Evolutionary conservation across 2,797 vertebrate species (phyloP).

Genomic region (Rhabdomys pumilio): DNA sequence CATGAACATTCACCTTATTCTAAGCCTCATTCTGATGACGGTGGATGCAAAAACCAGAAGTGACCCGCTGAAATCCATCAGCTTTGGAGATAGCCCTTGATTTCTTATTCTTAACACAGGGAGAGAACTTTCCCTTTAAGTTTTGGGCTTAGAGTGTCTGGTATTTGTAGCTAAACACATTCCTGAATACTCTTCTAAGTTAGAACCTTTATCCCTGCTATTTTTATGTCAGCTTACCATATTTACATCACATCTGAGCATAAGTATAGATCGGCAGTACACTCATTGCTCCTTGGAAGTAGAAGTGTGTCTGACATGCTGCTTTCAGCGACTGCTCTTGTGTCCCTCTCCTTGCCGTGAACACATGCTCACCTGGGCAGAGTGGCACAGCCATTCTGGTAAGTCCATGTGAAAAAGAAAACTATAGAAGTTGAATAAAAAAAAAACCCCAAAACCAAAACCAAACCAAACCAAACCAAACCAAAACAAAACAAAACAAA

Average conservation of each 20-base stretch:
- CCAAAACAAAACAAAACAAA: too few species aligned
- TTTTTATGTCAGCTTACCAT: neutral
- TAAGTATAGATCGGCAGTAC: neutral
- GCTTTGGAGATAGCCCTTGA: neutral
- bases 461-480: too few species aligned
- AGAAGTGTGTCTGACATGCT: neutral
- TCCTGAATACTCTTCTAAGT: neutral
- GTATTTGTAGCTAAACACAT: conserved; percentile 7
- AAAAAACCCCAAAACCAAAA: too few species aligned
- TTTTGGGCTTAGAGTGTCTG: neutral
- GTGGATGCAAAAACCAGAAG: neutral
- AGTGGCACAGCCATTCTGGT: neutral
- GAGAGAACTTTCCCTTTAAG: neutral
- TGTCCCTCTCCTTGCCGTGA: neutral
- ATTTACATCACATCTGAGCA: neutral
- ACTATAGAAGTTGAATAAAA: neutral
- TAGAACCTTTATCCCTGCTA: neutral
- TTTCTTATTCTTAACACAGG: neutral
- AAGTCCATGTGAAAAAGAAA: neutral
- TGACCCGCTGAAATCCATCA: neutral
- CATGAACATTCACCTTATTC: neutral
- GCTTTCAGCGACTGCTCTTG: neutral
- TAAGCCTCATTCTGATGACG: neutral
- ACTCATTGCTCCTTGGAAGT: neutral
- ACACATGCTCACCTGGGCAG: neutral